phyloP scores from a whole-genome alignment of 2,113 vertebrate species.

The Cinclus mexicanus region DNA sequence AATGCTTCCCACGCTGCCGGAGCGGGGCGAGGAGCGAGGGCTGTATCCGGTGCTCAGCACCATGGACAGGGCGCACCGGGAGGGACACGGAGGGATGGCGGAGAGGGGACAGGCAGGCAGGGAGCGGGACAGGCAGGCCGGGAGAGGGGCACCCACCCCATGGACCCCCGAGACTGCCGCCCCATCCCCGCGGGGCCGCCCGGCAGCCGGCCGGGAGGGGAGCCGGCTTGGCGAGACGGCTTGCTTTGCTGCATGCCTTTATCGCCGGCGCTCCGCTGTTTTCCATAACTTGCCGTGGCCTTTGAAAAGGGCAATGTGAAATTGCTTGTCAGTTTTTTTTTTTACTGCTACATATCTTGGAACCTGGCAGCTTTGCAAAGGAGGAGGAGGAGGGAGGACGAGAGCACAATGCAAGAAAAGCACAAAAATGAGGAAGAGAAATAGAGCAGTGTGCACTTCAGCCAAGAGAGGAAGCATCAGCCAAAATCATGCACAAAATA shows the following conservation, averaged over 20 bases:
- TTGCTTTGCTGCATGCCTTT: not conserved
- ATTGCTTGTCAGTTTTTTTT: not conserved
- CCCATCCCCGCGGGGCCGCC: not conserved
- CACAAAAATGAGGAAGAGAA: not conserved
- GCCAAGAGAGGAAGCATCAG: not conserved
- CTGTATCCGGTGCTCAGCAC: constrained; percentile 43
- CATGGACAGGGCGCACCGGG: constrained; percentile 38
- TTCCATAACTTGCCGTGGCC: not conserved
- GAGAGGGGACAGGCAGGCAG: not conserved
- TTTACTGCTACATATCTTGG: not conserved
- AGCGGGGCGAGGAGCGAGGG: not conserved
- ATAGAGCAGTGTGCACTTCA: not conserved
- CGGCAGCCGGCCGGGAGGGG: not conserved
- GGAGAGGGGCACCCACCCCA: not conserved
- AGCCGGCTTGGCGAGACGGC: not conserved
- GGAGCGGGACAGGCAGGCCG: too few relatives aligned
- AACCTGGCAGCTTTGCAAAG: not conserved
- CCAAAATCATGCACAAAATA: not conserved
- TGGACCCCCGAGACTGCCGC: not conserved
- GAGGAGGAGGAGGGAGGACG: not conserved
- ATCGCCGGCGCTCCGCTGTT: not conserved
- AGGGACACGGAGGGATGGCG: not conserved
- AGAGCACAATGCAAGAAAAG: not conserved
- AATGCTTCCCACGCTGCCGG: not conserved
- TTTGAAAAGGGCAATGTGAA: constrained; percentile 26